These are phyloP conservation scores for Rhinopithecus roxellana DNA, from an alignment of 2,113 vertebrate species.

Conservation along the genomic window DNA sequence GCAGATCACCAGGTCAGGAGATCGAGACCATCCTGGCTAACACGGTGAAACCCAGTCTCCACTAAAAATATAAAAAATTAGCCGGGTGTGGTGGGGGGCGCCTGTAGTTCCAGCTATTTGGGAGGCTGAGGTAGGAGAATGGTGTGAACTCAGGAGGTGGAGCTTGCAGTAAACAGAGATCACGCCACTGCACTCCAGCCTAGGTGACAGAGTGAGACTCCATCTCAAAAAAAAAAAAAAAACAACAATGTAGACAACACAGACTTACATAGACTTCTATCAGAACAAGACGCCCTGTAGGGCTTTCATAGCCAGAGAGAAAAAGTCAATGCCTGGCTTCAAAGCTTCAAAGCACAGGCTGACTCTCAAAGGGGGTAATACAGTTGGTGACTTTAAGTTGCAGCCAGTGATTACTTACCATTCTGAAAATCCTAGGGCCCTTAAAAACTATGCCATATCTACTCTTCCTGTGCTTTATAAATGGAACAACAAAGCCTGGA, in stretches of 20 bases:
- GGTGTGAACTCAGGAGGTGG: too few relatives aligned
- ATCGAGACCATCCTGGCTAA: too few relatives aligned
- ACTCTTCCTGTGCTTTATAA: neutral
- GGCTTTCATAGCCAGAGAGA: neutral
- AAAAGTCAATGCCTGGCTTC: neutral
- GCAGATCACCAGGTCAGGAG: too few relatives aligned
- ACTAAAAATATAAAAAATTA: too few relatives aligned
- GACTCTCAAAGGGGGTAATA: neutral
- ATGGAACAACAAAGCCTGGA: neutral
- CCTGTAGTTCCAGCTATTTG: too few relatives aligned
- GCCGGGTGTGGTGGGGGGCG: fast-evolving
- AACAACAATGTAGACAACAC: neutral
- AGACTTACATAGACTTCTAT: neutral
- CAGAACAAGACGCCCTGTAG: neutral
- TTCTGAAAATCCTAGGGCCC: neutral
- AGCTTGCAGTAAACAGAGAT: too few relatives aligned
- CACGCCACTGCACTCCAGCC: too few relatives aligned
- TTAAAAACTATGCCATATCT: neutral
- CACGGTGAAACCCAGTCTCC: too few relatives aligned
- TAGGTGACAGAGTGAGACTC: too few relatives aligned
- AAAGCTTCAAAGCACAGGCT: neutral
- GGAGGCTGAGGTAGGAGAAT: too few relatives aligned
- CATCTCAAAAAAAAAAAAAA: too few relatives aligned
- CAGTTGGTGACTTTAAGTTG: neutral
- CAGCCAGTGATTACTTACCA: neutral